Conservation (phyloP, 2,113 vertebrate species). For the Antechinus stuartii region DNA sequence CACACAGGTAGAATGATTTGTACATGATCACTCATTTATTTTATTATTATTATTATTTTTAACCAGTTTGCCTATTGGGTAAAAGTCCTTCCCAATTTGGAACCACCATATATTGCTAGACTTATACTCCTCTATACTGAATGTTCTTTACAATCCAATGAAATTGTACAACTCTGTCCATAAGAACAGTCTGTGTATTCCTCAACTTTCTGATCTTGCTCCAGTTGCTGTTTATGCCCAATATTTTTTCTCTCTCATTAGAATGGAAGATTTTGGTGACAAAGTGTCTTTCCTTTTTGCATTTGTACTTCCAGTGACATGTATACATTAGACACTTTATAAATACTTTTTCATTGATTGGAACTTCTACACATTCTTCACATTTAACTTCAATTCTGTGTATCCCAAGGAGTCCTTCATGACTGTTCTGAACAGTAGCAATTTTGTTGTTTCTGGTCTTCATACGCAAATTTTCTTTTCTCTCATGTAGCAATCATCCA, state of each 20-base stretch:
- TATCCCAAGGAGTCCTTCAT: not conserved
- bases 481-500: not conserved
- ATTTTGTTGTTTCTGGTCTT: not conserved
- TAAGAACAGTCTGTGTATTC: not conserved
- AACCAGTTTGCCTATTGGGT: not conserved
- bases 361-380: not conserved
- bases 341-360: not conserved
- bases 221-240: not conserved
- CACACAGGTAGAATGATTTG: not conserved
- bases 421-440: not conserved
- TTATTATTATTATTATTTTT: too few species aligned
- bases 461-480: not conserved
- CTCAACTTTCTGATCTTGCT: not conserved
- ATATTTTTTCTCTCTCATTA: not conserved
- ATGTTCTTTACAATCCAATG: not conserved
- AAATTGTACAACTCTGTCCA: not conserved
- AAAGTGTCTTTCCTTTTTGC: not conserved
- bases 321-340: not conserved
- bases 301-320: not conserved
- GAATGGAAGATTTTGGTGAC: not conserved
- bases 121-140: not conserved
- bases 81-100: not conserved
- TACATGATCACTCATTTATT: not conserved
- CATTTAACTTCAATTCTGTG: not conserved
- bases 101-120: not conserved